Percentiles rank a stretch among this genome's conserved stretches.
Conservation (phyloP, 1,140 invertebrate genomes). For the Arion vulgaris region DNA sequence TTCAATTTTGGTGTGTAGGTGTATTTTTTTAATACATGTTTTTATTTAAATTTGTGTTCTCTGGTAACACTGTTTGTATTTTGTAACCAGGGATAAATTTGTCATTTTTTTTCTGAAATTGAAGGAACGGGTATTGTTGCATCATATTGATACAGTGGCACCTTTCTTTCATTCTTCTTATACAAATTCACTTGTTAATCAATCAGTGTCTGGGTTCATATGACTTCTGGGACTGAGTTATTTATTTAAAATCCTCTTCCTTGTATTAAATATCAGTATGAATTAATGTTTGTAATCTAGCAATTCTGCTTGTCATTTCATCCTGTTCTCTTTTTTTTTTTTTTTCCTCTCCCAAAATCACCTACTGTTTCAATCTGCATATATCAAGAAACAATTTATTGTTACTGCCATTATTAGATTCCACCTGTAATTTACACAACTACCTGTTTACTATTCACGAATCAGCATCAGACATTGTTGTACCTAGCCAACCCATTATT, state of each 20-base stretch:
- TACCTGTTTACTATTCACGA: constrained; percentile 22
- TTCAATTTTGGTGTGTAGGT: constrained; percentile 18
- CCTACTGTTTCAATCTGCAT: constrained; percentile 6
- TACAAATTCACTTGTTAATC: neutral
- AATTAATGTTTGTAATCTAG: neutral
- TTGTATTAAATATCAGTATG: neutral
- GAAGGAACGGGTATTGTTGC: constrained; percentile 37
- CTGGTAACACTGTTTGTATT: constrained; percentile 10
- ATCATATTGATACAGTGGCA: constrained; percentile 21
- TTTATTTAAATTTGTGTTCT: constrained; percentile 8
- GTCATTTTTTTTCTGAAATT: constrained; percentile 32
- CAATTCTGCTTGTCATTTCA: neutral
- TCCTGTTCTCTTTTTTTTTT: constrained; percentile 1
- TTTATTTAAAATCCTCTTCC: neutral
- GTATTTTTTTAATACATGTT: neutral
- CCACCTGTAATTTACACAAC: constrained; percentile 23
- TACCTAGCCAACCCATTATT: constrained; percentile 44
- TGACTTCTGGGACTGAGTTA: neutral
- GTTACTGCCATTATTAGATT: constrained; percentile 26
- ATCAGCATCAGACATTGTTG: constrained; percentile 42
- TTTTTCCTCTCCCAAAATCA: neutral
- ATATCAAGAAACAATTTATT: constrained; percentile 6
- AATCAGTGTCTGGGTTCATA: neutral
- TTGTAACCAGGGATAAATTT: constrained; percentile 25
- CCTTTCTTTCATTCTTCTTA: constrained; percentile 14